Evolutionary conservation across 2,888 invertebrate genomes (phyloP).

Genomic region (Agrypnus murinus): DNA sequence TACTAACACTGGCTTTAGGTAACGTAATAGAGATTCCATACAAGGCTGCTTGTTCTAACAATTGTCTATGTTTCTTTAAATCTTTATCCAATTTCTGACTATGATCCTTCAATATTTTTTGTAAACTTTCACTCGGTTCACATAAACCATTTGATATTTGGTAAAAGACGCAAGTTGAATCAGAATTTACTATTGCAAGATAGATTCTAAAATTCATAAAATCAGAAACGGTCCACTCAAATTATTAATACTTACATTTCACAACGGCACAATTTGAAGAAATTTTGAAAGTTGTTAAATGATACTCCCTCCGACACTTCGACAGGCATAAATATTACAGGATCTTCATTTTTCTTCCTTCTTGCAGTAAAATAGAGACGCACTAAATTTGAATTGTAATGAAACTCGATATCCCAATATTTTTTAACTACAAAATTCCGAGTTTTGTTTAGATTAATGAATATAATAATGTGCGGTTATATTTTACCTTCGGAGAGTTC

Average conservation of each 20-base stretch:
- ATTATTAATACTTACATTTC: neutral
- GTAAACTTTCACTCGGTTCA: slow-evolving; percentile 58
- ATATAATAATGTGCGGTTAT: slow-evolving; percentile 7
- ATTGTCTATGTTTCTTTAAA: slow-evolving; percentile 59
- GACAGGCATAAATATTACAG: slow-evolving; percentile 71
- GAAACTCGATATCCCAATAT: slow-evolving; percentile 72
- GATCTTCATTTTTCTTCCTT: slow-evolving; percentile 63
- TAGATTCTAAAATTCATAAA: slow-evolving; percentile 59
- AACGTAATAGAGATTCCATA: slow-evolving; percentile 61
- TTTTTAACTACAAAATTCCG: slow-evolving; percentile 66
- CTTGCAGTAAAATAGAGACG: slow-evolving; percentile 70
- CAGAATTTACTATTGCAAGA: slow-evolving; percentile 70
- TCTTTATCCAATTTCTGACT: slow-evolving; percentile 62
- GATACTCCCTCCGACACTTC: slow-evolving; percentile 67
- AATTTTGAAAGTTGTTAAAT: slow-evolving; percentile 66
- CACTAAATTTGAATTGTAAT: slow-evolving; percentile 67
- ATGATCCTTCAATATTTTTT: slow-evolving; percentile 59
- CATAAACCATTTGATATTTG: slow-evolving; percentile 66
- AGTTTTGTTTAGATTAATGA: too few relatives aligned
- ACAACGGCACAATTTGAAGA: slow-evolving; percentile 33
- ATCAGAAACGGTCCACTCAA: neutral
- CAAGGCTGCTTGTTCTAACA: slow-evolving; percentile 64
- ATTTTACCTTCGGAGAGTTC: slow-evolving; percentile 75
- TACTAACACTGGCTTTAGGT: slow-evolving; percentile 29
- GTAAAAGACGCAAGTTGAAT: slow-evolving; percentile 72